Evolutionary conservation across 2,888 invertebrate species (phyloP), one percentile per base, ranked within the genome.

Genomic region (Amorpha juglandis): DNA sequence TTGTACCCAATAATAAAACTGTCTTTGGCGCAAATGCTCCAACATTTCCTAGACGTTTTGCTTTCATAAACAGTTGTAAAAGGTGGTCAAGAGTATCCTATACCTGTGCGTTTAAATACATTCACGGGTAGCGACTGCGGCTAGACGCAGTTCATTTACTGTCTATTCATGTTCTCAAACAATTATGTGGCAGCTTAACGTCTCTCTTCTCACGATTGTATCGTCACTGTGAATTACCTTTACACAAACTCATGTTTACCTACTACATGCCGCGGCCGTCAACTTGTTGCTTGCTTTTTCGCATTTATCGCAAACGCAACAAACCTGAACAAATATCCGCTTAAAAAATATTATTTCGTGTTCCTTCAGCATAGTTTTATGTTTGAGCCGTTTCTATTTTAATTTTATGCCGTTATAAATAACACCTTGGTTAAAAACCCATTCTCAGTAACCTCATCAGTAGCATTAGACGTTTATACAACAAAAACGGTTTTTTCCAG

Each of bases 201-300:
- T 86, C 80, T 87, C 79, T 81, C 83, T 90, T 91, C 89, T 87
- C 91, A 91, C 91, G 87, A 90, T 89, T 83, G 82, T 89, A 87
- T 87, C 87, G 82, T 80, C 77, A 75, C 76, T 81, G 79, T 75
- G 76, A 79, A 80, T 80, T 77, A 78, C 83, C 82, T 84, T 85
- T 82, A 81, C 83, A 77, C 77, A 84, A 81, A 86, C 85, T 86
- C 85, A 84, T 86, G 82, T 81, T 84, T 82, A 82, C 83, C 83
- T 83, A 80, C 50, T 19, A 33, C 62, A 70, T 70, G 69, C 69
- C 27, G 27, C 27, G 27, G 27, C 27, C 70, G 67, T 27, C 63
- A 68, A 53, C 62, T 67, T 47, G 52, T 27, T 63, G 53, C 51
- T 27, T 21, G 38, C 19, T 63, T 38, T 38, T 51, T 16, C 35